These are phyloP conservation scores for Charanyca ferruginea DNA, from an alignment of 2,888 invertebrate genomes.

Conservation along the genomic window DNA sequence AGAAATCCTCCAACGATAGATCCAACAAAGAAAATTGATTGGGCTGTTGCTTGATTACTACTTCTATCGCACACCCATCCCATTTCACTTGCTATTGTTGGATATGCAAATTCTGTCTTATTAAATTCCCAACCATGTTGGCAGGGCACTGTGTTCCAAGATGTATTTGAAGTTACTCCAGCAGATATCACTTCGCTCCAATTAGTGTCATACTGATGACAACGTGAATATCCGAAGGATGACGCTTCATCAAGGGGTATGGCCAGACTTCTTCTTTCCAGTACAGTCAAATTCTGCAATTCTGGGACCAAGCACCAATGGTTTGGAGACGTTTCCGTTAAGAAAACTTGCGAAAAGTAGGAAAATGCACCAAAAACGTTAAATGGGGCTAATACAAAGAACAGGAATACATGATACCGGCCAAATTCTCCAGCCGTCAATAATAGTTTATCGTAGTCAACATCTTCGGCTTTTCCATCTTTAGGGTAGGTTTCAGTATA, in stretches of 20 bases:
- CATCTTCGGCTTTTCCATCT: conserved; percentile 15
- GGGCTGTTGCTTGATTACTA: conserved; percentile 81
- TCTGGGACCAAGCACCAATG: conserved; percentile 84
- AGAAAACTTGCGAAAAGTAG: conserved; percentile 79
- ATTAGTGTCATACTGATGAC: conserved; percentile 76
- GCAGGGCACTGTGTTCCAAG: conserved; percentile 73
- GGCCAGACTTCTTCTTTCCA: conserved; percentile 74
- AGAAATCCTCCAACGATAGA: conserved; percentile 80
- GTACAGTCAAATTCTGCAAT: conserved; percentile 73
- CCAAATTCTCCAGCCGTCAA: conserved; percentile 81
- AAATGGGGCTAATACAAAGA: conserved; percentile 76
- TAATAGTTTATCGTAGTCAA: conserved; percentile 77
- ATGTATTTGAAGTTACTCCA: conserved; percentile 65
- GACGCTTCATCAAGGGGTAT: conserved; percentile 73
- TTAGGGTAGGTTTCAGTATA: neutral
- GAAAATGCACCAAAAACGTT: conserved; percentile 77
- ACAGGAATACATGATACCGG: conserved; percentile 75
- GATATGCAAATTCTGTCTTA: conserved; percentile 80
- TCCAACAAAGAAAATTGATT: conserved; percentile 81
- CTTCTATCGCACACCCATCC: conserved; percentile 82
- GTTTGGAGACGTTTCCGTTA: conserved; percentile 79
- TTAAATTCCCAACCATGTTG: conserved; percentile 83
- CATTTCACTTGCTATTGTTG: conserved; percentile 79
- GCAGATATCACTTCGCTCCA: conserved; percentile 75
- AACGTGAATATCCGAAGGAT: conserved; percentile 78